Base-by-base conservation (phyloP, 2,888 invertebrate genomes). In the Euzophera pinguis region DNA sequence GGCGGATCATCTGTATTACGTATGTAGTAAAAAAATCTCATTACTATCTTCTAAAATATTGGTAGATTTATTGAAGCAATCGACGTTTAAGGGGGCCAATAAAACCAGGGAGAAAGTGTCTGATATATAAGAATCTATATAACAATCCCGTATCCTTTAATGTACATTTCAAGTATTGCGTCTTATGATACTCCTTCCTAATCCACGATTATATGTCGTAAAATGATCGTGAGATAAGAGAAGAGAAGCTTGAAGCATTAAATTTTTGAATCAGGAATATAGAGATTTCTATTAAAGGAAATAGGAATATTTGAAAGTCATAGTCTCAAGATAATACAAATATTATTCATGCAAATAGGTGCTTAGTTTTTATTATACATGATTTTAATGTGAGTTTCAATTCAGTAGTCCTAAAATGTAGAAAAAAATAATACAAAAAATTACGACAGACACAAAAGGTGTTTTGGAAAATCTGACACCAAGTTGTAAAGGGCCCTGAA, bases 151-250 rank as follows among this genome's bases (percentile, higher is more conserved):
- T 22, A 35, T 47, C n/a, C 17, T 12, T 9, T 17, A 48, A 37
- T 48, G 35, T 22, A 35, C 22, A 12, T 48, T 48, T 37, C 57
- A 47, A 56, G 56, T 53, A 56, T 58, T 56, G 56, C 60, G 56
- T 60, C 68, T 70, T 67, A 69, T 63, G 65, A 59, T 58, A 59
- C 61, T 62, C 63, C 57, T 60, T 63, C 64, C 65, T 69, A 68
- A 64, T 65, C 62, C 62, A 55, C 53, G 62, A 64, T 69, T 71
- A 69, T 64, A 53, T 45, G 57, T 56, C 69, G 61, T 68, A 67
- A 68, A 71, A 68, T 55, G 41, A 59, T 57, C 62, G 61, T 63
- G 58, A 60, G 62, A 52, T 60, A 57, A 59, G n/a, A n/a, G n/a
- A n/a, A n/a, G n/a, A n/a, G n/a, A n/a, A 58, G 55, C 59, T 49